Percentiles rank a stretch among this genome's conserved stretches.
Conservation (phyloP, 1,140 invertebrate species). For the Helicoverpa armigera region DNA sequence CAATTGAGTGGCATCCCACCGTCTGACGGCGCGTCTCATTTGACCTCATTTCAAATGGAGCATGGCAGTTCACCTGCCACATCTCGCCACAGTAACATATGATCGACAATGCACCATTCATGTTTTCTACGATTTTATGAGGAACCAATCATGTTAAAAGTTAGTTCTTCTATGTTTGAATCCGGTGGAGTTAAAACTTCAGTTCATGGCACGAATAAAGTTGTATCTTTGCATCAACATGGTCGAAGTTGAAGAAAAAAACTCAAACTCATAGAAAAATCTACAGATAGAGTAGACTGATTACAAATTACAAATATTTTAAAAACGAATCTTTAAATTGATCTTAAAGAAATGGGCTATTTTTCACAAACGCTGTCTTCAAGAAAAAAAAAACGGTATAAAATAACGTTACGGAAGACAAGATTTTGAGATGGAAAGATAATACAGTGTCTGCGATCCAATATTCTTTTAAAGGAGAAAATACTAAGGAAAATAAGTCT, state of each 20-base stretch:
- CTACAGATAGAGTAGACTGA: too few species aligned
- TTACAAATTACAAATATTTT: too few species aligned
- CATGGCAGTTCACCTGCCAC: constrained; percentile 65
- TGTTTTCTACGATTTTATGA: not conserved
- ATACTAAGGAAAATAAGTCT: constrained; percentile 5
- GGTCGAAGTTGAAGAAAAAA: too few species aligned
- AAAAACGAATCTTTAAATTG: too few species aligned
- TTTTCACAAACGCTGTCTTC: not conserved
- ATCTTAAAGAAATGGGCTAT: too few species aligned
- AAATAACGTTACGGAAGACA: not conserved
- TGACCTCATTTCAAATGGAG: constrained; percentile 72
- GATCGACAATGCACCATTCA: constrained; percentile 2
- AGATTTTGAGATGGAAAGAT: constrained; percentile 33
- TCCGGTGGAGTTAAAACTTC: too few species aligned
- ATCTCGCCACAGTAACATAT: not conserved
- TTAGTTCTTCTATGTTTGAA: not conserved
- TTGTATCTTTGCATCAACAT: too few species aligned
- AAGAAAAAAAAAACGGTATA: not conserved
- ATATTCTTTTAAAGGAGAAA: constrained; percentile 38
- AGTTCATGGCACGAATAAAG: too few species aligned
- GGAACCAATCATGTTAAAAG: not conserved
- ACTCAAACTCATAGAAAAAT: too few species aligned
- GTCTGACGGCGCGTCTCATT: constrained; percentile 64
- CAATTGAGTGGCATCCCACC: constrained; percentile 69
- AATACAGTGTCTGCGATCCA: constrained; percentile 26